phyloP scores from a whole-genome alignment of 23 tunicate species.

The Ciona savignyi region DNA sequence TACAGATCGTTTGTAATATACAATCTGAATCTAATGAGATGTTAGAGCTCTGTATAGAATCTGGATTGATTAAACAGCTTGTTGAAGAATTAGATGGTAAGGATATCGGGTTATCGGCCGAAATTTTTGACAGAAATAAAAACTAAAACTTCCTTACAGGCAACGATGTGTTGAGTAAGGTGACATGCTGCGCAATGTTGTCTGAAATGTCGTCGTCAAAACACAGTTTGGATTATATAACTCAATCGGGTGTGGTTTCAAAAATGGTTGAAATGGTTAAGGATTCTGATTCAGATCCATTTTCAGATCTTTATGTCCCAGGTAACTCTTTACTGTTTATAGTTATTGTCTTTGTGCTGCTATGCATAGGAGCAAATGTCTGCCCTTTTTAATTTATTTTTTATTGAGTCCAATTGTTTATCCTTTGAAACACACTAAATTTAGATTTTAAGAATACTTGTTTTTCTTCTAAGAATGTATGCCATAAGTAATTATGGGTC shows the following conservation, averaged over 20 bases:
- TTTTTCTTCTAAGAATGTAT: too few relatives aligned
- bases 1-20: conserved; percentile 46
- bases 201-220: conserved; percentile 68
- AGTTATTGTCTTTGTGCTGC: background rate
- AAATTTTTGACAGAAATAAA: background rate
- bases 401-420: background rate
- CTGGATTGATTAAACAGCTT: conserved; percentile 34
- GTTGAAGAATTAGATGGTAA: conserved; percentile 46
- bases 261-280: conserved; percentile 48
- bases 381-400: background rate
- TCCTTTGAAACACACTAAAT: background rate
- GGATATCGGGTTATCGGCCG: background rate
- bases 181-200: conserved; percentile 67
- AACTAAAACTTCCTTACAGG: conserved; percentile 18
- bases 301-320: conserved; percentile 55
- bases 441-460: too few relatives aligned
- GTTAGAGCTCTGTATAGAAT: conserved; percentile 33
- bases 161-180: conserved; percentile 49
- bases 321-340: conserved; percentile 9
- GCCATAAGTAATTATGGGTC: too few relatives aligned
- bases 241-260: conserved; percentile 51
- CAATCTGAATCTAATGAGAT: conserved; percentile 64
- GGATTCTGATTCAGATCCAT: conserved; percentile 41
- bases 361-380: background rate
- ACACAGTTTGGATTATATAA: conserved; percentile 61